A percentile compares a stretch with the other conserved stretches of the same genome.
These are phyloP conservation scores for Acanthosepion esculentum DNA, from an alignment of 2,888 invertebrate species.

Conservation along the genomic window DNA sequence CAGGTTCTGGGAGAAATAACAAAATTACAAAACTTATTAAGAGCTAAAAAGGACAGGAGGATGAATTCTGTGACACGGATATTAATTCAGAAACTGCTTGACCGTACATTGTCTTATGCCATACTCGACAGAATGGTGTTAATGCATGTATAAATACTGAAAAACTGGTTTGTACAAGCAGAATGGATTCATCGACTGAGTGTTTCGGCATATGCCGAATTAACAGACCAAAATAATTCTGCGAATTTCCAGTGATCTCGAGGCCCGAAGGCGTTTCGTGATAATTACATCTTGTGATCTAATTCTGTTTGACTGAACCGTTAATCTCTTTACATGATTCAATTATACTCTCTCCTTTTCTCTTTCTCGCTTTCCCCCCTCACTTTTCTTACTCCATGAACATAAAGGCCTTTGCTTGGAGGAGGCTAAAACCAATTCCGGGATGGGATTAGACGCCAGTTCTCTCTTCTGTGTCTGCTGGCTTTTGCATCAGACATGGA, in stretches of 20 bases:
- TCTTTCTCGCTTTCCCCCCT: background rate
- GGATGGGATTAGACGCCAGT: background rate
- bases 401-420: no score
- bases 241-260: background rate
- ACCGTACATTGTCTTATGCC: no score
- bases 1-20: no score
- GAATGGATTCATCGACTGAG: background rate
- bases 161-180: background rate
- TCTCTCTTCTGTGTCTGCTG: background rate
- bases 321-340: slow-evolving; percentile 21
- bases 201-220: background rate
- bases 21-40: no score
- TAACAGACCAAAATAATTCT: background rate
- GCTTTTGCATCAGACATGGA: background rate
- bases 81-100: no score
- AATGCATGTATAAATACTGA: background rate
- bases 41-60: no score
- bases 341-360: background rate
- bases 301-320: slow-evolving; percentile 22
- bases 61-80: no score
- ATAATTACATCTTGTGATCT: background rate
- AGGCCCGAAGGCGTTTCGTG: background rate
- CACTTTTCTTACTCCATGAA: no score
- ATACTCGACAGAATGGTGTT: no score
- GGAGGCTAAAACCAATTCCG: background rate